A percentile compares a stretch with the other conserved stretches of the same genome.
Conservation (phyloP, 2,113 vertebrate genomes). For the Neopipo cinnamomea region DNA sequence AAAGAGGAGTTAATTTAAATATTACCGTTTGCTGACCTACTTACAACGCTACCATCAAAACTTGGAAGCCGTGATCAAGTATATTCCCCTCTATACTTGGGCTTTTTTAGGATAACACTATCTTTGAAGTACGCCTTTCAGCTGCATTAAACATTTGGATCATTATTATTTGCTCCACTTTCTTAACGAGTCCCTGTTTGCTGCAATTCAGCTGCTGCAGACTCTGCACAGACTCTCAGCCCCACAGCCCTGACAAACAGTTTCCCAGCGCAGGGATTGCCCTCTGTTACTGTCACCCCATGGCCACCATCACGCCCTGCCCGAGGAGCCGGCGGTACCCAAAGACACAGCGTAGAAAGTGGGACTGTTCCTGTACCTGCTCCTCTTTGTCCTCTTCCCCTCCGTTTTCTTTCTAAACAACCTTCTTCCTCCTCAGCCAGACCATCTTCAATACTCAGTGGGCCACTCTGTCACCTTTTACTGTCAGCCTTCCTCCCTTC, state of each 20-base stretch:
- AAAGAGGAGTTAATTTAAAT: slow-evolving; percentile 58
- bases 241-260: neutral
- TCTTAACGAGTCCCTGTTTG: slow-evolving; percentile 44
- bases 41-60: slow-evolving; percentile 18
- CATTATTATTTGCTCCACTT: slow-evolving; percentile 60
- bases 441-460: neutral
- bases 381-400: neutral
- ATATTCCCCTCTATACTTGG: neutral
- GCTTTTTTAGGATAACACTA: slow-evolving; percentile 46
- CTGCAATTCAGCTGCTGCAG: neutral
- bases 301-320: fast-evolving
- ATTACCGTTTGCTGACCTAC: slow-evolving; percentile 61
- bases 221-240: neutral
- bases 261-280: neutral
- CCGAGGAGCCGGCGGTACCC: neutral
- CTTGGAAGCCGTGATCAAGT: neutral
- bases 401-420: neutral
- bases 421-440: neutral
- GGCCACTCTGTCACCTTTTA: neutral
- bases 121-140: slow-evolving; percentile 49
- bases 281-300: neutral
- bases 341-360: neutral
- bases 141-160: slow-evolving; percentile 45
- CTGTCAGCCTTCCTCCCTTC: neutral
- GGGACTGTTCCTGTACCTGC: neutral